Conservation (phyloP, 2,113 vertebrate species). For the Mirza zaza region DNA sequence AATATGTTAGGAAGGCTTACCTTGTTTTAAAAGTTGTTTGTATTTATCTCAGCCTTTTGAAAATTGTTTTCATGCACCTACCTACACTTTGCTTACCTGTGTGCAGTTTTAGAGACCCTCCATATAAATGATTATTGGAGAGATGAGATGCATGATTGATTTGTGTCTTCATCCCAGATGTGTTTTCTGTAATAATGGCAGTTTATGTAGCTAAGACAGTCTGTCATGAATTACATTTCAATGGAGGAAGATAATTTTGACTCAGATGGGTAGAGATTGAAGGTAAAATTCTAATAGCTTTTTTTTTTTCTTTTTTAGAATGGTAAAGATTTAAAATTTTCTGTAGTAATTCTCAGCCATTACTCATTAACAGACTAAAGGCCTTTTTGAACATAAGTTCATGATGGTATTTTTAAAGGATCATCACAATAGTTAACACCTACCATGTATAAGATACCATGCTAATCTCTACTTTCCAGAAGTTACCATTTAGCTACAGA, state of each 20-base stretch:
- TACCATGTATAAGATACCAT: neutral
- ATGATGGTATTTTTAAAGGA: neutral
- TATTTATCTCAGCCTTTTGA: constrained; percentile 16
- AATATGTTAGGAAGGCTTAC: neutral
- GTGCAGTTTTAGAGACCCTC: neutral
- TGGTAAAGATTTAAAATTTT: constrained; percentile 17
- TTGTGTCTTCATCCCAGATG: neutral
- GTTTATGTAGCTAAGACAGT: neutral
- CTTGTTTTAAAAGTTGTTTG: neutral
- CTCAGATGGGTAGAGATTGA: neutral
- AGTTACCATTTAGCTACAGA: neutral
- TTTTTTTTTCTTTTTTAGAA: constrained; percentile 31
- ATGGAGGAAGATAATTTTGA: constrained; percentile 9
- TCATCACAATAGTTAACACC: neutral
- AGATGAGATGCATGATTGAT: neutral
- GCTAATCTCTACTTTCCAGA: neutral
- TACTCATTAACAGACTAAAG: neutral
- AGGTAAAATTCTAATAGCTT: constrained; percentile 20
- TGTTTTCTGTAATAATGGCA: neutral
- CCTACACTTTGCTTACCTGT: neutral
- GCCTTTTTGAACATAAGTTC: neutral
- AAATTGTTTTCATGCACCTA: neutral
- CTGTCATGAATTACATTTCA: neutral
- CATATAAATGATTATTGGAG: neutral
- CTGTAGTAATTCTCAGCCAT: neutral